Evolutionary conservation across 2,888 invertebrate species (phyloP), one percentile per base, ranked within the genome.

Genomic region (Erebia palarica): DNA sequence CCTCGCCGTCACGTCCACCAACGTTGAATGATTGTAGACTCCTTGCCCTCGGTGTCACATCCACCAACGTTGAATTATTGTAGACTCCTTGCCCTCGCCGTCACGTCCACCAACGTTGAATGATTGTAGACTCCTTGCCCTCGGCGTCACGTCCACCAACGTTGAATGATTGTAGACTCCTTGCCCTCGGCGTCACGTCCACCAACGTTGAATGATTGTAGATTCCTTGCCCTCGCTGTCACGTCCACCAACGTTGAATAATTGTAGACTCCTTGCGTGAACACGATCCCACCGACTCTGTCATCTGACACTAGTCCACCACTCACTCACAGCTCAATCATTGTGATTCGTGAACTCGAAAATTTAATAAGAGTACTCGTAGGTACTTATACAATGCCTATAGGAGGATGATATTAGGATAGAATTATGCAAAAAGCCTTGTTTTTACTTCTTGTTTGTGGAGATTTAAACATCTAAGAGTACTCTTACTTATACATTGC

Each of bases 191-290:
- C 68, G 60, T 82, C 81, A 86, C 87, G 86, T 86, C 86, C 86
- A 86, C 85, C 85, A n/a, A n/a, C n/a, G n/a, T 80, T 85, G 82
- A 84, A 87, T 87, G 86, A 85, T 88, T 84, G n/a, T n/a, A n/a
- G n/a, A n/a, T n/a, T n/a, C n/a, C n/a, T n/a, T n/a, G n/a, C n/a
- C 75, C 70, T 68, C 71, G 68, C 74, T 65, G 60, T 82, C 81
- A 86, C 87, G 86, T 86, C 86, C 86, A 86, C 85, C 85, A n/a
- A n/a, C n/a, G n/a, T 80, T 85, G 82, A 84, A 87, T 87, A 86
- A 85, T 88, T 84, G 83, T 80, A 78, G 76, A 80, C 75, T 78
- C 75, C 72, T 70, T 16, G 66, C 65, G 61, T 65, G 53, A 13
- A 16, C 65, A 60, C 42, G 16, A 21, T 53, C 47, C 51, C 59